Evolutionary conservation across 2,113 vertebrate genomes (phyloP), one percentile per base, ranked within the genome.

Genomic region (Monopterus albus): DNA sequence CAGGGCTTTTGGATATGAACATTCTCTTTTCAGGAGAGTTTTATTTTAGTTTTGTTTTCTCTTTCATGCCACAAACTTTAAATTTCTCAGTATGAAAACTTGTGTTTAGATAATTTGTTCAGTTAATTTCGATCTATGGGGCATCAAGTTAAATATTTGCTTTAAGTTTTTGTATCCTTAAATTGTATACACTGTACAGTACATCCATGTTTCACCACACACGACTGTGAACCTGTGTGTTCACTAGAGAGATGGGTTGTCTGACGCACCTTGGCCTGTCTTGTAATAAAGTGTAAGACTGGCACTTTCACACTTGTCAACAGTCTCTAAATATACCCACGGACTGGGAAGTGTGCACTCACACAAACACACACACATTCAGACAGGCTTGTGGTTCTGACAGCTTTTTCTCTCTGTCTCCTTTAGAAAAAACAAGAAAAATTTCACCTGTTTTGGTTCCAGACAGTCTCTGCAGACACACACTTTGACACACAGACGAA

Each of bases 241-340:
- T 70, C 78, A 74, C 49, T 82, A 64, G 45, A 49, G 58, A 84
- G 58, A 75, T 68, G 72, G 67, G 78, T 82, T 88, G 84, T 89
- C 87, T 86, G 88, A 88, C 90, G 87, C 79, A 68, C 56, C 79
- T 82, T 73, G 71, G 58, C 79, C 80, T 78, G 77, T 86, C 84
- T 84, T 86, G 83, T 91, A 89, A 89, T 90, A 91, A 90, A 92
- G 91, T 88, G 81, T 91, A 85, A 88, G 82, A 88, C 87, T 88
- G 84, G 82, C 87, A 85, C 88, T 92, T 92, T 91, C 84, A 92
- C 58, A 85, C 87, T 85, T 93, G 91, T 92, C 90, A 92, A 87
- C 85, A 85, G 78, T 83, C 79, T 89, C 79, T 90, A 93, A 92
- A 92, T 89, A 91, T 81, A 89, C 77, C 84, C 79, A 82, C 56